A percentile compares a stretch with the other conserved stretches of the same genome.
Conservation (phyloP, 2,888 invertebrate genomes). For the Agrochola lota region DNA sequence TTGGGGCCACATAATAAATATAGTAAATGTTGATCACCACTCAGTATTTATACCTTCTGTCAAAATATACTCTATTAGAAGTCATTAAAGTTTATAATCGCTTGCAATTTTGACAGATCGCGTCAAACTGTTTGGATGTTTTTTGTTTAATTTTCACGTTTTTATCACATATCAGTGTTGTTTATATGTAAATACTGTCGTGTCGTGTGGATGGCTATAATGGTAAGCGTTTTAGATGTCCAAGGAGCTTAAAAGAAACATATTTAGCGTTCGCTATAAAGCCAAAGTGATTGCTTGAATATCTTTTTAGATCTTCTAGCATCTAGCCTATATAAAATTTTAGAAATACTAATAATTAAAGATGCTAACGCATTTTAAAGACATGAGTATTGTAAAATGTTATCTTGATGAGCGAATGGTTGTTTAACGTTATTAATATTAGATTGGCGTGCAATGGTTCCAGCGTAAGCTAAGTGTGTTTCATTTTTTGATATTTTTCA, state of each 20-base stretch:
- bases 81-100: conserved; percentile 57
- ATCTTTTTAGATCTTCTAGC: conserved; percentile 49
- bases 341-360: conserved; percentile 37
- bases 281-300: conserved; percentile 50
- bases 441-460: conserved; percentile 8
- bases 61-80: conserved; percentile 62
- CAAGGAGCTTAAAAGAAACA: conserved; percentile 51
- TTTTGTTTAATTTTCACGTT: conserved; percentile 74
- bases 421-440: conserved; percentile 27
- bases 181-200: conserved; percentile 83
- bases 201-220: conserved; percentile 86
- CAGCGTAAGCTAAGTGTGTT: conserved; percentile 66
- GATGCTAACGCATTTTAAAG: conserved; percentile 47
- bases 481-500: conserved; percentile 51
- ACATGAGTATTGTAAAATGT: conserved; percentile 38
- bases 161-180: conserved; percentile 87
- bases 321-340: conserved; percentile 34
- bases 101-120: conserved; percentile 67
- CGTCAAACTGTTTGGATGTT: conserved; percentile 67
- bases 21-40: conserved; percentile 71
- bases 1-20: conserved; percentile 81
- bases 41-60: conserved; percentile 67
- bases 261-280: conserved; percentile 55
- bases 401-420: conserved; percentile 47
- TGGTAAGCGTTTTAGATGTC: conserved; percentile 61